These are phyloP conservation scores for Rhincodon typus DNA, from an alignment of 2,797 vertebrate genomes.

Conservation along the genomic window DNA sequence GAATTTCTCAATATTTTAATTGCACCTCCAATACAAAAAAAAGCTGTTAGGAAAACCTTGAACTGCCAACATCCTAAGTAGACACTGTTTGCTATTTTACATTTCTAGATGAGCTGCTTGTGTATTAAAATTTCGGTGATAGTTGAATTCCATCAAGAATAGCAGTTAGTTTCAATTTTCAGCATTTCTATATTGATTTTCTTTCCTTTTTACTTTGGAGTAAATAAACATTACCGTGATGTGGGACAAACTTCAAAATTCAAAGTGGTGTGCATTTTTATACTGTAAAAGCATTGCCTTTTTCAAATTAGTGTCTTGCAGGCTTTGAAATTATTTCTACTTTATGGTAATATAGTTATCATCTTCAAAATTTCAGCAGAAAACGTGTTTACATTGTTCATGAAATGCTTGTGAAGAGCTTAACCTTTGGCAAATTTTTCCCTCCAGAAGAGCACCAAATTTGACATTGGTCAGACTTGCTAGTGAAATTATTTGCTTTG, in stretches of 20 bases:
- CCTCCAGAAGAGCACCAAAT: slow-evolving; percentile 44
- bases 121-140: not conserved
- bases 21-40: not conserved
- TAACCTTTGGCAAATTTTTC: slow-evolving; percentile 43
- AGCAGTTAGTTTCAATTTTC: not conserved
- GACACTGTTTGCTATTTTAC: not conserved
- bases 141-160: slow-evolving; percentile 7
- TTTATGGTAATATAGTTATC: not conserved
- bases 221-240: not conserved
- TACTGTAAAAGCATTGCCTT: not conserved
- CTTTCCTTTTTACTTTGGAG: not conserved
- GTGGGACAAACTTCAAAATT: not conserved
- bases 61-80: not conserved
- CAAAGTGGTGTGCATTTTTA: not conserved
- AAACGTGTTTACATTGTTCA: not conserved
- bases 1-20: not conserved
- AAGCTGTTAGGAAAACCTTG: not conserved
- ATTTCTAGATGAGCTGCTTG: not conserved
- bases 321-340: not conserved
- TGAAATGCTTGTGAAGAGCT: slow-evolving; percentile 27
- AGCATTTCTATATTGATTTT: not conserved
- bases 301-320: slow-evolving; percentile 13
- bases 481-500: slow-evolving; percentile 39
- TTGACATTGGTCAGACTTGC: slow-evolving; percentile 44
- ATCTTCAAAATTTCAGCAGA: not conserved